A percentile compares a stretch with the other conserved stretches of the same genome.
Conservation (phyloP, 2,888 invertebrate genomes). For the Ennomos erosarius region DNA sequence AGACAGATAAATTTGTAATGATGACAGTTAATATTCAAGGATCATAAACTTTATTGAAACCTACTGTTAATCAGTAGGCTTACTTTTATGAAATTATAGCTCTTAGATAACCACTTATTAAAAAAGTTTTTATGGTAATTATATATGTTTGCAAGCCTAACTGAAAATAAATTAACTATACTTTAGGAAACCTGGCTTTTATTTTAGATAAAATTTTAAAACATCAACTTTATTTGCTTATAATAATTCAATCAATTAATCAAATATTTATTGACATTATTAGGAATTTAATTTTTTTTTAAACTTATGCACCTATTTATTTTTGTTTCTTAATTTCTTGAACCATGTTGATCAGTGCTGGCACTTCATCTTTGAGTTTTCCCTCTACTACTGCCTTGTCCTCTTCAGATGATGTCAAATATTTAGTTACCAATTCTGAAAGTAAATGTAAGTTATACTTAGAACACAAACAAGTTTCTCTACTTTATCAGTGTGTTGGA, state of each 20-base stretch:
- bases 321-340: conserved; percentile 75
- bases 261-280: too few relatives aligned
- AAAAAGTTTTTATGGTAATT: conserved; percentile 7
- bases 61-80: background rate
- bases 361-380: conserved; percentile 65
- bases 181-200: conserved; percentile 5
- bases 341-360: conserved; percentile 66
- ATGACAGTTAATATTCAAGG: too few relatives aligned
- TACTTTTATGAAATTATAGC: conserved; percentile 15
- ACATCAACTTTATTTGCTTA: too few relatives aligned
- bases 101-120: conserved; percentile 26
- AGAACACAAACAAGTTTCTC: too few relatives aligned
- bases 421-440: conserved; percentile 74
- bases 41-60: too few relatives aligned
- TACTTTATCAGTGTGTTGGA: too few relatives aligned
- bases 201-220: conserved; percentile 4
- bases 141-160: conserved; percentile 13
- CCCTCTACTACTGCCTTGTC: conserved; percentile 62
- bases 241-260: too few relatives aligned
- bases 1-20: too few relatives aligned
- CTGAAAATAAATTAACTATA: conserved; percentile 16
- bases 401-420: conserved; percentile 66
- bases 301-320: conserved; percentile 36
- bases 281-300: too few relatives aligned
- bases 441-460: conserved; percentile 18